Base-by-base conservation (phyloP, 2,888 invertebrate species). In the Pandemis corylana region DNA sequence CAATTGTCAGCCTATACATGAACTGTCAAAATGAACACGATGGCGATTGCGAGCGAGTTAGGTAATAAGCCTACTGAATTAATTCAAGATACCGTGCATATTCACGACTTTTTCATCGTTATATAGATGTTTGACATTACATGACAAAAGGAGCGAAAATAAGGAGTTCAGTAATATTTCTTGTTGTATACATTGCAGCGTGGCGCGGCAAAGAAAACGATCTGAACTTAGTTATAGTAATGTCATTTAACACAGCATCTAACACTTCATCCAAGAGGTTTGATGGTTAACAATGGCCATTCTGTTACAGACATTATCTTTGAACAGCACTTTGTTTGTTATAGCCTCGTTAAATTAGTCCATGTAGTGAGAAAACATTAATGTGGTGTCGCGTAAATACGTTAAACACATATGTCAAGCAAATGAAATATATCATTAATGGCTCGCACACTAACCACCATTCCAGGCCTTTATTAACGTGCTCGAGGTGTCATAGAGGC, bases 311-410 rank as follows among this genome's bases (percentile, higher is more conserved):
- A 28, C 65, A 13, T n/a, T 20, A 65, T 49, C 65, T 65, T 65
- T 65, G 65, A 65, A 36, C 49, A 65, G 36, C 65, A 65, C 65
- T 65, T 49, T 36, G 36, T 28, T 49, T 13, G 46, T 46, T 49
- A 65, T 65, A 4, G 49, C 28, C 65, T 28, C 28, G 65, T 65
- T 65, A 49, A 49, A 65, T 46, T 49, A 65, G 49, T 13, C 12
- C 5, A 65, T 49, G 28, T 49, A 49, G 28, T 36, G 65, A 65
- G 65, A 49, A 65, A 49, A 65, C 49, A 65, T 65, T 49, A 65
- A 28, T 65, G 20, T 28, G 46, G 65, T 49, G n/a, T 49, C 49
- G 49, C 46, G 28, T 49, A n/a, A 65, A 49, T 36, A 49, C 9
- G 28, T 65, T 36, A 65, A 20, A 49, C n/a, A 36, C 28, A 12